Percentiles rank a stretch among this genome's conserved stretches.
Evolutionary conservation across 2,797 vertebrate genomes (phyloP).

Genomic region (Fistularia tabacaria): DNA sequence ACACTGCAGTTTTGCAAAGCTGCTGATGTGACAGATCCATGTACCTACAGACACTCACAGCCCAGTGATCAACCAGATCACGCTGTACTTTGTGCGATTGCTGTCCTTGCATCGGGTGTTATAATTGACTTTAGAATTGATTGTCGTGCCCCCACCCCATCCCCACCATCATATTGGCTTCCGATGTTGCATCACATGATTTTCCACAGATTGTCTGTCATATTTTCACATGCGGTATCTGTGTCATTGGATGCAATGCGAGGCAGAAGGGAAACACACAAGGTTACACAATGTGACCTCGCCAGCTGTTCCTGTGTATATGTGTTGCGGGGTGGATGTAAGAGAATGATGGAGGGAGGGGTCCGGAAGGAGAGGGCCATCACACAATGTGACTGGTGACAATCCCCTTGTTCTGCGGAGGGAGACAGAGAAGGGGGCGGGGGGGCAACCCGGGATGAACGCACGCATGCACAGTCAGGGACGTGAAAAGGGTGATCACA

Average conservation of each 20-base stretch:
- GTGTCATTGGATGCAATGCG: slow-evolving; percentile 21
- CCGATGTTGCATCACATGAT: background rate
- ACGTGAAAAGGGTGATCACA: slow-evolving; percentile 25
- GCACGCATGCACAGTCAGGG: slow-evolving; percentile 24
- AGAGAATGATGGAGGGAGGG: slow-evolving; percentile 8
- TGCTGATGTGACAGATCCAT: slow-evolving; percentile 72
- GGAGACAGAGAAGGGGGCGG: slow-evolving; percentile 18
- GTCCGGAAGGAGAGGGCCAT: slow-evolving; percentile 41
- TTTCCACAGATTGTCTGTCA: background rate
- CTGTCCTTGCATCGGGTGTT: slow-evolving; percentile 23
- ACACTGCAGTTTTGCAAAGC: slow-evolving; percentile 73
- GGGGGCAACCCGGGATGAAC: slow-evolving; percentile 40
- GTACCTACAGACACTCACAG: slow-evolving; percentile 24
- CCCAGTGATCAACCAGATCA: slow-evolving; percentile 35
- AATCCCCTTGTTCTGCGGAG: slow-evolving; percentile 60
- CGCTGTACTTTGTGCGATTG: slow-evolving; percentile 28
- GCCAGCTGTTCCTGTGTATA: slow-evolving; percentile 68
- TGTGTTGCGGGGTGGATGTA: slow-evolving; percentile 25
- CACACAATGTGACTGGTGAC: slow-evolving; percentile 66
- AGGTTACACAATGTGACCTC: slow-evolving; percentile 60
- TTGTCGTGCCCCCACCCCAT: background rate
- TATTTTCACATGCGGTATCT: background rate
- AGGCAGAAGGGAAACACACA: slow-evolving; percentile 22
- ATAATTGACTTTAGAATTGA: slow-evolving; percentile 27
- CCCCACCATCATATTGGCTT: background rate